Evolutionary conservation across 30 jellyfish, hydroid and myxozoan genomes (phyloP), one percentile per base, ranked within the genome.

Genomic region (Nemopilema nomurai): DNA sequence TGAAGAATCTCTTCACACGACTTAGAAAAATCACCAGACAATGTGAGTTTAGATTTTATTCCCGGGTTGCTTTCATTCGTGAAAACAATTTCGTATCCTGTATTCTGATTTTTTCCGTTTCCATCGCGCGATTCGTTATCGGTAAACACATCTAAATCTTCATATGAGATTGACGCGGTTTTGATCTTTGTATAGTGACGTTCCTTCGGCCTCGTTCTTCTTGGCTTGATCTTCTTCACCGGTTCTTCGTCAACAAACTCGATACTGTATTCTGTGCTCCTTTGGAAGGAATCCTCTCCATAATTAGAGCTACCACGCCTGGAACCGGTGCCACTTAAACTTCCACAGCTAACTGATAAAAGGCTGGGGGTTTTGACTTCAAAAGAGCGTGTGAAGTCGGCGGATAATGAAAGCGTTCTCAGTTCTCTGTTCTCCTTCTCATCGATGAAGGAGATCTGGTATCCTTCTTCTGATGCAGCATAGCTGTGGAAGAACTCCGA

Each of bases 371-470:
- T 18, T 31, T 65, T 79, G 7, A 23, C 30, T 51, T 84, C 92
- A 63, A 57, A 63, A 3, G 87, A 84, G 21, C 62, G 87, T 8
- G 85, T 69, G 82, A 84, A 84, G 33, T 84, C 92, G 1, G 87
- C 71, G 21, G 92, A 84, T 1, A 84, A 76, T 0, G 87, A 66
- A n/a, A 84, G 22, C 31, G 67, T 73, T 30, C 87, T 74, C 24
- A 77, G 19, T 53, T 62, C 78, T 24, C 25, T 50, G 18, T 28
- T 29, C 50, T 33, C 31, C 21, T 73, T 64, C 64, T 84, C 92
- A 25, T 84, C 92, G 29, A 84, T 53, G 73, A 84, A 84, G 20
- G 92, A 84, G 26, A 84, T 84, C 41, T 74, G 81, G 53, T 84
- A 84, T 16, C 87, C 87, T 62, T 74, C 87, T 21, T 72, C 87